Evolutionary conservation across 1,140 invertebrate species (phyloP), one percentile per base, ranked within the genome.

Genomic region (Heliconius himera): DNA sequence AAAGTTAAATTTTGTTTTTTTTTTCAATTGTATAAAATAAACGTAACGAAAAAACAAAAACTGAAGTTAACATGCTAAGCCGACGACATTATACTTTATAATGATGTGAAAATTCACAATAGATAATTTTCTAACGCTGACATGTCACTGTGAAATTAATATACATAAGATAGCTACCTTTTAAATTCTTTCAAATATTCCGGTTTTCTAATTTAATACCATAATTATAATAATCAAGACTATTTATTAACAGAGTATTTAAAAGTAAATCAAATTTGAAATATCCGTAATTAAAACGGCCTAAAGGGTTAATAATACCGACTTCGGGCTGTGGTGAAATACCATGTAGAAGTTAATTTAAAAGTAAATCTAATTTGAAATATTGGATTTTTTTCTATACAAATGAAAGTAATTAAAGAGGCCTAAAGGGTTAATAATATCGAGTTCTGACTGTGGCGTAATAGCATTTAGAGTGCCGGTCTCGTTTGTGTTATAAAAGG

Each of bases 381-480:
- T 26, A 60, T 60, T 2, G 4, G 5, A 66, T 29, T 66, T 66
- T 51, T 66, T 66, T 5, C 11, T 66, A 66, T 66, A 66, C 4
- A 16, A 66, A 66, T 16, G 26, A 66, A 66, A 66, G 22, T 66
- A 66, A 66, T 66, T 66, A 66, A 56, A 29, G 0, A 66, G 60
- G 60, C 60, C 60, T 66, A 66, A 56, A 66, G 60, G 22, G 26
- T 66, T 66, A 26, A 66, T 66, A 66, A 13, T 66, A 29, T 66
- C 60, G 26, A 66, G 26, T 66, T 29, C 26, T 29, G 60, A 22
- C 26, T 66, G 60, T 26, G 26, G 22, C 60, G 60, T 66, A 66
- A 66, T 29, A 66, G 60, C 13, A 66, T 66, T 66, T 66, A 66
- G 60, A 66, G 60, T 66, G 60, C 60, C 60, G 60, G 60, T 66